A percentile compares a stretch with the other conserved stretches of the same genome.
These are phyloP conservation scores for Clarias fuscus DNA, from an alignment of 2,797 vertebrate species.

Conservation along the genomic window DNA sequence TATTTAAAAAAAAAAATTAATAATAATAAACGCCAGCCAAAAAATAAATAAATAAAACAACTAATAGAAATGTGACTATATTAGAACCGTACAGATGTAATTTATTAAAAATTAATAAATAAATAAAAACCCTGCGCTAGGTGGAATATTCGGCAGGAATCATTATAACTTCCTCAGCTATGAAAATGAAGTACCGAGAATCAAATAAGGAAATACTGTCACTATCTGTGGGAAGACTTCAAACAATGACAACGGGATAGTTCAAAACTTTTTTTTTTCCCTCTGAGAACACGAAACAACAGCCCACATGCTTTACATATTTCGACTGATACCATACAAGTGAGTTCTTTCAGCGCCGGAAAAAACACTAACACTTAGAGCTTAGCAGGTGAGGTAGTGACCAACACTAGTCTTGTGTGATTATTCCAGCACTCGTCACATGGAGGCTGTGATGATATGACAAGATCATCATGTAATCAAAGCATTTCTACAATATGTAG, in stretches of 20 bases:
- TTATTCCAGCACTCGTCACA: background rate
- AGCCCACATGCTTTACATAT: background rate
- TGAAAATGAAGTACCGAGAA: slow-evolving; percentile 10
- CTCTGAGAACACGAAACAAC: background rate
- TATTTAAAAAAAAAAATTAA: background rate
- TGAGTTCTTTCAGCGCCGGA: background rate
- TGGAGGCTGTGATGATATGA: background rate
- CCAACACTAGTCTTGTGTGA: background rate
- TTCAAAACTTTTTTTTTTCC: background rate
- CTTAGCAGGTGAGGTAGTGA: background rate
- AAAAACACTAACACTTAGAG: background rate
- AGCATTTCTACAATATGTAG: background rate
- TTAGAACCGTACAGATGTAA: background rate
- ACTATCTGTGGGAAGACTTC: background rate
- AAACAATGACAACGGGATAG: background rate
- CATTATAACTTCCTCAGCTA: background rate
- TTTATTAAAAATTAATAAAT: background rate
- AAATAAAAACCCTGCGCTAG: background rate
- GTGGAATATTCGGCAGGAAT: background rate
- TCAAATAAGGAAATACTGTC: background rate
- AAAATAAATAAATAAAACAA: background rate
- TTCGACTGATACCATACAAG: background rate
- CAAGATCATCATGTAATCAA: background rate
- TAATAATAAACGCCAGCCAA: background rate
- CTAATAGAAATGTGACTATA: background rate